Percentiles rank a stretch among this genome's conserved stretches.
These are phyloP conservation scores for Morpho deidamia DNA, from an alignment of 2,888 invertebrate genomes.

Conservation along the genomic window DNA sequence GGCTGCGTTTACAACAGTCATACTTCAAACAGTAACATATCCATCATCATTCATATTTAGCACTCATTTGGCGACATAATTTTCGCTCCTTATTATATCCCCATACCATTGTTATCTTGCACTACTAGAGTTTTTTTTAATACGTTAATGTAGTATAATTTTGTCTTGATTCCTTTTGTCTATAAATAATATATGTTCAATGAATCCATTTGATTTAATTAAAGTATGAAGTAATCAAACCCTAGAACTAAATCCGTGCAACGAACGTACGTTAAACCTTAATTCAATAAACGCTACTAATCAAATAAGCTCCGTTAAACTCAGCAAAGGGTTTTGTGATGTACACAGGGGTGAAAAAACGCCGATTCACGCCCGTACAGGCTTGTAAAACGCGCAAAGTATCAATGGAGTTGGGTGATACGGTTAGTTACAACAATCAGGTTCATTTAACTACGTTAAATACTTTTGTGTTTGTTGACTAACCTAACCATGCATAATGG, in stretches of 20 bases:
- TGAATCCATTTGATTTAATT: conserved; percentile 9
- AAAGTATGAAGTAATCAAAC: conserved; percentile 34
- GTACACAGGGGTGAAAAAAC: conserved; percentile 38
- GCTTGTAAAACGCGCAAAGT: conserved; percentile 1
- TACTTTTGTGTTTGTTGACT: background rate
- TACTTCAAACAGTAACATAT: too few species aligned
- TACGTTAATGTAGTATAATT: too few species aligned
- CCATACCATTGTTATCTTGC: too few species aligned
- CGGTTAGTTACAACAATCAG: conserved; percentile 1
- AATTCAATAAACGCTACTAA: conserved; percentile 73
- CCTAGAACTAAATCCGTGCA: conserved; percentile 41
- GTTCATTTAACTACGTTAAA: background rate
- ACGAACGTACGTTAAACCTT: conserved; percentile 52
- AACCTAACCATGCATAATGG: background rate
- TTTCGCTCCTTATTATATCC: too few species aligned
- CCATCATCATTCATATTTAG: too few species aligned
- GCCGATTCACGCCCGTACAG: conserved; percentile 26
- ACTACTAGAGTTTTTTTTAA: too few species aligned
- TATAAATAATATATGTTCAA: background rate
- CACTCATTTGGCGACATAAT: too few species aligned
- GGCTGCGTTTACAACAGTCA: too few species aligned
- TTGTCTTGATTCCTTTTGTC: too few species aligned
- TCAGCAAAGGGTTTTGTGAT: conserved; percentile 48
- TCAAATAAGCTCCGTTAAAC: conserved; percentile 72
- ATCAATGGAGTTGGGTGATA: background rate